Base-by-base conservation (phyloP, 2,888 invertebrate genomes). In the Dicranocentrus wangi region DNA sequence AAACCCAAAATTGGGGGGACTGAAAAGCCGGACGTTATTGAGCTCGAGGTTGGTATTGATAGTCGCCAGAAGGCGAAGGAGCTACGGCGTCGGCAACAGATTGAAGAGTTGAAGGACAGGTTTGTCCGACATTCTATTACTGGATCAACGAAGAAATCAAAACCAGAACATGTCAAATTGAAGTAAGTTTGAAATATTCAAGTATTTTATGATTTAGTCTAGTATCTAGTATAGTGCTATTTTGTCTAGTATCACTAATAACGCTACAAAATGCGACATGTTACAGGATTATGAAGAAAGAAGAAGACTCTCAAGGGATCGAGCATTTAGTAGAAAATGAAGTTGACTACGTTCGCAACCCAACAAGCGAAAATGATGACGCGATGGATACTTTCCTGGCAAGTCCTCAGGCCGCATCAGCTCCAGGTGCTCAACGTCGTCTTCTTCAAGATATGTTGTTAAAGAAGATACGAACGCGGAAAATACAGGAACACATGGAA, bases 61-160 rank as follows among this genome's bases (percentile, higher is more conserved):
- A 15, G 19, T 10, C 89, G 90, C 82, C 87, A 86, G 13, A 87
- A 88, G 82, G 85, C 91, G 3, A 90, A 91, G 58, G 51, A 72
- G 15, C 8, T 23, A 2, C 77, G 77, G 51, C 58, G 55, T 1
- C 84, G 83, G 25, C 87, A 88, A 28, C 94, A 93, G 10, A 90
- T 95, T 7, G 91, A 92, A 82, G 89, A 91, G 75, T 90, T 96
- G 39, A 92, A 94, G 88, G 91, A 94, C 85, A 90, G 94, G 83
- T 93, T 94, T 88, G 89, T 92, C 43, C 92, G 92, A 87, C 94
- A 95, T 86, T 55, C 58, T n/a, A 63, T 51, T 8, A 90, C 92
- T 0, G 90, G 90, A 53, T 87, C 82, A 1, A 61, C 90, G 0
- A 91, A 91, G 79, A 91, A 91, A 32, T 88, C 89, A 0, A 90